Percentiles rank a stretch among this genome's conserved stretches.
phyloP scores from a whole-genome alignment of 2,113 vertebrate species.

The Callopanchax toddi region DNA sequence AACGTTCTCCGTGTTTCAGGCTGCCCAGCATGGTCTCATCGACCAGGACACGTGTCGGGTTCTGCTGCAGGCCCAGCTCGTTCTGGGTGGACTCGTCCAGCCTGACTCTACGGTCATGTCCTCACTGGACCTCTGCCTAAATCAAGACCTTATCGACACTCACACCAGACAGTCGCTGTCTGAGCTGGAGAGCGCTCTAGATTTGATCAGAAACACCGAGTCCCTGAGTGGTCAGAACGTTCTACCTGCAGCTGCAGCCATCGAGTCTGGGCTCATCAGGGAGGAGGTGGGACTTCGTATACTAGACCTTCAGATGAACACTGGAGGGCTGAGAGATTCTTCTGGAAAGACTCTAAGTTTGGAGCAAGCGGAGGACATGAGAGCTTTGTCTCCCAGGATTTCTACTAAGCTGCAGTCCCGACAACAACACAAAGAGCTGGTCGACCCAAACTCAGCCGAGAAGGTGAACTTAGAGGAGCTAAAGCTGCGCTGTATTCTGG shows the following conservation, averaged over 20 bases:
- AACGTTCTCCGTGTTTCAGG: constrained; percentile 90
- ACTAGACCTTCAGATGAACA: constrained; percentile 83
- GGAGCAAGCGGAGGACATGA: constrained; percentile 77
- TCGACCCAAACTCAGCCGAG: constrained; percentile 94
- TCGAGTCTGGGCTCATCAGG: constrained; percentile 83
- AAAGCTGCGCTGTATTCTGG: constrained; percentile 79
- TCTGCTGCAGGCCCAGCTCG: constrained; percentile 90
- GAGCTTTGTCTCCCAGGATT: constrained; percentile 74
- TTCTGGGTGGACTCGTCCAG: constrained; percentile 85
- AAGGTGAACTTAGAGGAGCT: constrained; percentile 83
- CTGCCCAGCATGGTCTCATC: constrained; percentile 91
- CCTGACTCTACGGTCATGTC: constrained; percentile 81
- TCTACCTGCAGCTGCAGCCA: constrained; percentile 77
- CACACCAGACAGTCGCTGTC: constrained; percentile 76
- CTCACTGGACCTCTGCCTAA: constrained; percentile 84
- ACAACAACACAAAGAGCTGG: constrained; percentile 79
- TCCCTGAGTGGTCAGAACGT: constrained; percentile 40
- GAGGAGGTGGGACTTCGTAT: constrained; percentile 86
- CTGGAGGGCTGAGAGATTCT: constrained; percentile 78
- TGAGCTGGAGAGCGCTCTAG: constrained; percentile 80
- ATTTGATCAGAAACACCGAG: constrained; percentile 59
- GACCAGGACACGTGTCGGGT: constrained; percentile 91
- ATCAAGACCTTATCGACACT: constrained; percentile 82
- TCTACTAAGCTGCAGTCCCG: constrained; percentile 77
- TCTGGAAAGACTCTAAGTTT: constrained; percentile 72